Base-by-base conservation (phyloP, 2,888 invertebrate genomes). In the Heliconius charithonia region DNA sequence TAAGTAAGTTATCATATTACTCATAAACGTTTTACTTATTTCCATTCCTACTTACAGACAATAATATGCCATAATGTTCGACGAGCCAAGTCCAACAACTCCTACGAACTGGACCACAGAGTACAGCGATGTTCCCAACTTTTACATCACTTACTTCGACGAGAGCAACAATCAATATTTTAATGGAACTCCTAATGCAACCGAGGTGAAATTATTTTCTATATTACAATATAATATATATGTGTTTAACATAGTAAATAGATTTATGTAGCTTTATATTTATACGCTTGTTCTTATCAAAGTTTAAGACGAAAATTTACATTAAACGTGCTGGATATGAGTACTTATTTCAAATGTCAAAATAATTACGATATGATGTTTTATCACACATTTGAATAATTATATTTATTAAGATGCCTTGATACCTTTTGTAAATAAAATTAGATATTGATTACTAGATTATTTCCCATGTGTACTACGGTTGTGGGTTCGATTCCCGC, bases 51-150 rank as follows among this genome's bases (percentile, higher is more conserved):
- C 32, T 70, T 70, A 13, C 81, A 84, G 82, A 79, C 70, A 78
- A 69, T 80, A 79, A 77, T 25, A 89, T 89, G 88, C 82, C 82
- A 93, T 85, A 83, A 94, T 93, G 93, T 84, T 91, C 85, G 91
- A 89, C 87, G 91, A 91, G 69, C 85, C 87, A 77, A 83, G 84
- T 79, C 89, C 93, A 29, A 92, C 93, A 75, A 78, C 86, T 79
- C 83, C 87, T 19, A 80, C 88, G 80, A 91, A 92, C 84, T 86
- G 87, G 82, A 86, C 89, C 37, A 88, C 91, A 2, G 41, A 25
- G 69, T 83, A 83, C 72, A 80, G 84, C 45, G 88, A 89, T 72
- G 85, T 85, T 6, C 89, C 89, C 19, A 87, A 85, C 82, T 88
- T 87, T 85, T 91, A 86, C 83, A 85, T 92, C 83, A 92, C 93